phyloP scores from a whole-genome alignment of 2,797 vertebrate species.

The Cyprinodon diabolis region DNA sequence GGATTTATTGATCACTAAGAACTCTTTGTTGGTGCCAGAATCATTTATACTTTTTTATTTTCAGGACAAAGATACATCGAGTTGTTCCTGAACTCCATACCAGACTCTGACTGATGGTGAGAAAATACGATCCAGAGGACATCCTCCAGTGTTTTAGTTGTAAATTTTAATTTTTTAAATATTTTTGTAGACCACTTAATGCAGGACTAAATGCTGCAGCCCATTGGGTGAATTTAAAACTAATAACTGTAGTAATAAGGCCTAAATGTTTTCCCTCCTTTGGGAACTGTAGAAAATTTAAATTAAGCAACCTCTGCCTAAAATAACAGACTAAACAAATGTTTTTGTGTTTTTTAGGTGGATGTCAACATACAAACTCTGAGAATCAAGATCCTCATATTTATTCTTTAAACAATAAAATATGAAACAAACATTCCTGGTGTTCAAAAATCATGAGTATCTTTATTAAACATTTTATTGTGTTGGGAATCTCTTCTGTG shows the following conservation, averaged over 20 bases:
- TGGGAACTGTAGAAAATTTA: not conserved
- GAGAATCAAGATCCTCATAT: conserved; percentile 1
- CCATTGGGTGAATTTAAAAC: not conserved
- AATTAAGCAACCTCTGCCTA: not conserved
- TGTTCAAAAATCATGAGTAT: not conserved
- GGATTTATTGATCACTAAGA: not conserved
- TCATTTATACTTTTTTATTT: not conserved
- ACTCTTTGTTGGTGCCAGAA: not conserved
- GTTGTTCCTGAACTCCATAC: conserved; percentile 86
- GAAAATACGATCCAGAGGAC: not conserved
- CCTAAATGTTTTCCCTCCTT: not conserved
- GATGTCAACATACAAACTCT: conserved; percentile 12
- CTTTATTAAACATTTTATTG: not conserved
- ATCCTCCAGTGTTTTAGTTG: not conserved
- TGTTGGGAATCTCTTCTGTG: not conserved
- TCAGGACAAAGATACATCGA: conserved; percentile 87
- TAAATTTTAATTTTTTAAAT: not conserved
- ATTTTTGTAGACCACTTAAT: not conserved
- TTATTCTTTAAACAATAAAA: conserved; percentile 46
- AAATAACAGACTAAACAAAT: not conserved
- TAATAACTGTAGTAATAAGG: not conserved
- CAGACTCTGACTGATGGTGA: conserved; percentile 18
- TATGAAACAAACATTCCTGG: conserved; percentile 38
- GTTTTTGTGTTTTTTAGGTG: conserved; percentile 42
- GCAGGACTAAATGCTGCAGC: too few relatives aligned